These are phyloP conservation scores for Metopia argyrocephala DNA, from an alignment of 2,888 invertebrate genomes.

Conservation along the genomic window DNA sequence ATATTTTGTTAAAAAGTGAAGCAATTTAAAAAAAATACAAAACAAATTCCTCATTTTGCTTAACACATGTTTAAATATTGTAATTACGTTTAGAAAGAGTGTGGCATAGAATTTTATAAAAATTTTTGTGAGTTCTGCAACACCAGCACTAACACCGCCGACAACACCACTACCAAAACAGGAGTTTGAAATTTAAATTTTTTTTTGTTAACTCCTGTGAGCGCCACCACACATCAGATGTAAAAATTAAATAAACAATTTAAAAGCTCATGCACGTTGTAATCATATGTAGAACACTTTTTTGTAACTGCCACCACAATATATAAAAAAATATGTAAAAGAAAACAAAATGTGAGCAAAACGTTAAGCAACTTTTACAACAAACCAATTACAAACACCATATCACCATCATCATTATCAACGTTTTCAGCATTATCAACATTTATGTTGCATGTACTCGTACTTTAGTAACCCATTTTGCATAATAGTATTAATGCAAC, in stretches of 20 bases:
- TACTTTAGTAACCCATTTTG: not conserved
- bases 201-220: no score
- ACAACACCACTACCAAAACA: not conserved
- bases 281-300: conserved; percentile 53
- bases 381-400: conserved; percentile 26
- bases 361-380: conserved; percentile 23
- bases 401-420: conserved; percentile 12
- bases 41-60: not conserved
- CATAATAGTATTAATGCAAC: not conserved
- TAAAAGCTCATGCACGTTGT: conserved; percentile 55
- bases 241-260: conserved; percentile 53
- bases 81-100: conserved; percentile 5
- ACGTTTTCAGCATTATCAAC: conserved; percentile 24
- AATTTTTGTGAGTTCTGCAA: conserved; percentile 10
- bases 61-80: conserved; percentile 21
- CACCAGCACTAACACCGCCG: not conserved
- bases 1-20: no score
- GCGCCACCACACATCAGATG: conserved; percentile 44
- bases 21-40: no score
- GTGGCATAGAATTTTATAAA: conserved; percentile 31
- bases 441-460: conserved; percentile 23
- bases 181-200: no score
- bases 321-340: conserved; percentile 15
- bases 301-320: conserved; percentile 38
- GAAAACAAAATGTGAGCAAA: not conserved